Percentiles rank a stretch among this genome's conserved stretches.
Conservation (phyloP, 1,140 invertebrate genomes). For the Saccostrea cuccullata region DNA sequence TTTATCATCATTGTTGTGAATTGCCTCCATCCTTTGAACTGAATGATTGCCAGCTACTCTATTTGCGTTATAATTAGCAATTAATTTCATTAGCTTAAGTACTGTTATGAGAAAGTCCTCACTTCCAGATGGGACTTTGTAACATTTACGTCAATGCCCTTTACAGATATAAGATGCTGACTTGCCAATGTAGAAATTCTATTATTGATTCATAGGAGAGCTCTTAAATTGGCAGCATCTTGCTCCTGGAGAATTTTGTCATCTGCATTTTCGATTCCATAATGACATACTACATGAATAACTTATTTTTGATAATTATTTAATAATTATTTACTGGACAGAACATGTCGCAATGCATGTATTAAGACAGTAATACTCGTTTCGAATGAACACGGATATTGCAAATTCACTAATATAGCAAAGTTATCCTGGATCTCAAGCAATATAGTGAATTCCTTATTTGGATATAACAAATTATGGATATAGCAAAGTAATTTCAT, state of each 20-base stretch:
- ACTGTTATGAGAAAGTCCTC: background rate
- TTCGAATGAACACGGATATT: too few relatives aligned
- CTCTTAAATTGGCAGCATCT: background rate
- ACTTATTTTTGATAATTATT: background rate
- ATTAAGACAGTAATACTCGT: too few relatives aligned
- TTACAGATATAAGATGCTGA: background rate
- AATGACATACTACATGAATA: background rate
- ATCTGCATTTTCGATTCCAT: background rate
- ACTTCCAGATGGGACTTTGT: conserved; percentile 5
- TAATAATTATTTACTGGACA: background rate
- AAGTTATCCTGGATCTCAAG: too few relatives aligned
- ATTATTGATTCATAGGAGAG: background rate
- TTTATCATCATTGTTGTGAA: too few relatives aligned
- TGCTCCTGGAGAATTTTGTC: conserved; percentile 2
- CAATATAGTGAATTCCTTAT: too few relatives aligned
- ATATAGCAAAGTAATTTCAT: too few relatives aligned
- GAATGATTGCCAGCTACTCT: background rate
- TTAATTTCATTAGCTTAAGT: conserved; percentile 6
- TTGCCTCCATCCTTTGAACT: too few relatives aligned
- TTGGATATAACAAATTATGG: too few relatives aligned
- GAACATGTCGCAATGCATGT: background rate
- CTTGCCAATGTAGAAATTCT: background rate
- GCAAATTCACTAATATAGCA: too few relatives aligned
- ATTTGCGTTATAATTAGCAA: conserved; percentile 1
- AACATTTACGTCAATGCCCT: conserved; percentile 7